These are phyloP conservation scores for Caenorhabditis remanei DNA, from an alignment of 1,140 invertebrate genomes.

Conservation along the genomic window DNA sequence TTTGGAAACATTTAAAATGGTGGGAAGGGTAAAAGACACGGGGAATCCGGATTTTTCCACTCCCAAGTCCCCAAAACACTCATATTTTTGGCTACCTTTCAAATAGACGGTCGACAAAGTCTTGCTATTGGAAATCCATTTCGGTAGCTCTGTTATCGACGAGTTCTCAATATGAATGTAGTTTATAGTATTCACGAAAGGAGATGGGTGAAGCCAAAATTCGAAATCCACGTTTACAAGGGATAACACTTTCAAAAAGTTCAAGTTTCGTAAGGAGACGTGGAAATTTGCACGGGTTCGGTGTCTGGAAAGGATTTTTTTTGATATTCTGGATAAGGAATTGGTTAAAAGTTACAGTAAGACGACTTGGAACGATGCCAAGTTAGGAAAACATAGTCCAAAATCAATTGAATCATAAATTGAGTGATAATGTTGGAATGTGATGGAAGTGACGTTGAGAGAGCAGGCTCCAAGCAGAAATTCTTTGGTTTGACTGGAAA, in stretches of 20 bases:
- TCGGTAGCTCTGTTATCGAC: slow-evolving; percentile 47
- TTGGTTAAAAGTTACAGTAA: not conserved
- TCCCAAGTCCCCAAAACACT: too few relatives aligned
- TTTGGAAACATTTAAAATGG: too few relatives aligned
- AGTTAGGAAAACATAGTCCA: slow-evolving; percentile 42
- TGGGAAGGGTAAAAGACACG: too few relatives aligned
- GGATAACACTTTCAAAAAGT: slow-evolving; percentile 4
- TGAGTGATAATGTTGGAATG: slow-evolving; percentile 19
- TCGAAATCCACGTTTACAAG: slow-evolving; percentile 27
- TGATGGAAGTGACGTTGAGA: slow-evolving; percentile 25
- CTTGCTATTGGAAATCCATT: slow-evolving; percentile 42
- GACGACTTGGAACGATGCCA: slow-evolving; percentile 46
- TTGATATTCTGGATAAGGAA: too few relatives aligned
- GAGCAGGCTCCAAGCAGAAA: slow-evolving; percentile 49
- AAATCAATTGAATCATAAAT: slow-evolving; percentile 50
- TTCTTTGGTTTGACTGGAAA: slow-evolving; percentile 21
- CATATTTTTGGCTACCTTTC: not conserved
- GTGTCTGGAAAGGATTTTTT: not conserved
- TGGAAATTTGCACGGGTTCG: slow-evolving; percentile 19
- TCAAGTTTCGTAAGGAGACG: slow-evolving; percentile 8
- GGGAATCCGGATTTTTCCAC: too few relatives aligned
- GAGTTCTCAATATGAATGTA: slow-evolving; percentile 58
- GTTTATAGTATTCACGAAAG: slow-evolving; percentile 6
- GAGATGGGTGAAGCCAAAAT: slow-evolving; percentile 21
- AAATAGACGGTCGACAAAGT: slow-evolving; percentile 20